Evolutionary conservation across 2,113 vertebrate genomes (phyloP).

Genomic region (Cavia porcellus): DNA sequence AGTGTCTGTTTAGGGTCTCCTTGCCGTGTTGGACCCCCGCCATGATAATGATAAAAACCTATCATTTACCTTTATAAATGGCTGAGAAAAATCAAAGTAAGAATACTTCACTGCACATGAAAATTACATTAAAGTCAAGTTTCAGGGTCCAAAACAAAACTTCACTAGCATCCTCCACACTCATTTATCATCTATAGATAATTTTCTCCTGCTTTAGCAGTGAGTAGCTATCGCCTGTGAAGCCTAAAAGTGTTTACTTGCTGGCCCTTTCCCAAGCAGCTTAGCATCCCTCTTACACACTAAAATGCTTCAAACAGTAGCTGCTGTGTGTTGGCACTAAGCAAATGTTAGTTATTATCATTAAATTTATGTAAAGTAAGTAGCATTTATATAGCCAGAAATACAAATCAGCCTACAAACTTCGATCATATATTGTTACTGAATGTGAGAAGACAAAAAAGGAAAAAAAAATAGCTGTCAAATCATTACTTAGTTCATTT

Average conservation of each 20-base stretch:
- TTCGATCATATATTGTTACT: not conserved
- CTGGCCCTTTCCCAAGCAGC: not conserved
- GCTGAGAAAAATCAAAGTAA: not conserved
- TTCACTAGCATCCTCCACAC: not conserved
- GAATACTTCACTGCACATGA: not conserved
- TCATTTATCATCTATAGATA: not conserved
- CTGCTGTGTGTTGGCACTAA: not conserved
- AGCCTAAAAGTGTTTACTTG: not conserved
- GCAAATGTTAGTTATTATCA: not conserved
- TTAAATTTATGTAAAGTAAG: conserved; percentile 8
- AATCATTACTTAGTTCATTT: conserved; percentile 20
- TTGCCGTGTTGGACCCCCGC: too few relatives aligned
- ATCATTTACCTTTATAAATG: not conserved
- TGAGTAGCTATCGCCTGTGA: not conserved
- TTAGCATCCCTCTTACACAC: not conserved
- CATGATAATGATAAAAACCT: too few relatives aligned
- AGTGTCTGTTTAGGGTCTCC: too few relatives aligned
- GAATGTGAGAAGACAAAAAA: conserved; percentile 23
- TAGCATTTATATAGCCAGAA: not conserved
- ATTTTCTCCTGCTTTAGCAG: not conserved
- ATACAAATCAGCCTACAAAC: not conserved
- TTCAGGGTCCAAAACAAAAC: not conserved
- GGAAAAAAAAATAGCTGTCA: not conserved
- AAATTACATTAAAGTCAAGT: conserved; percentile 7
- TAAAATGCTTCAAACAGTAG: too few relatives aligned